phyloP scores from a whole-genome alignment of 2,797 vertebrate species.

The Melanotaenia pygmaea region DNA sequence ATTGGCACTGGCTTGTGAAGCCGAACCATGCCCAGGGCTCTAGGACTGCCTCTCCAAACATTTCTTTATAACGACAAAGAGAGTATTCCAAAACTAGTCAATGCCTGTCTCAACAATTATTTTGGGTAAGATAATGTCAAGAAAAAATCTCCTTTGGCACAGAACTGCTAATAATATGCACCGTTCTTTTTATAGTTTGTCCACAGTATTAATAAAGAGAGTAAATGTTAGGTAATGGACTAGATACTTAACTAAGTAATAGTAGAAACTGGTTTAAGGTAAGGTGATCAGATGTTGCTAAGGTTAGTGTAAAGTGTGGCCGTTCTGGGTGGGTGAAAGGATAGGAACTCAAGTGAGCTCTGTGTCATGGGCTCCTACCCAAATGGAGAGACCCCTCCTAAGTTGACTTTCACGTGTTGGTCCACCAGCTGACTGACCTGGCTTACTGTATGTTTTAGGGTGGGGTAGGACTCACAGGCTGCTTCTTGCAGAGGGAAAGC shows the following conservation, averaged over 20 bases:
- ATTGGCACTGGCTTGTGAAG: neutral
- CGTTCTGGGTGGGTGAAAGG: conserved; percentile 51
- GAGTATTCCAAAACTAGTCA: neutral
- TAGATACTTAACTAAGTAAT: neutral
- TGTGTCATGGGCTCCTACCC: conserved; percentile 58
- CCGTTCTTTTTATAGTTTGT: neutral
- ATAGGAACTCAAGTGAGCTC: conserved; percentile 59
- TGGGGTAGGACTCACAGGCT: conserved; percentile 52
- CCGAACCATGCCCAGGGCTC: neutral
- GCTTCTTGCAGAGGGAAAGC: conserved; percentile 43
- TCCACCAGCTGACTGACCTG: conserved; percentile 70
- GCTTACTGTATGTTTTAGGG: conserved; percentile 59
- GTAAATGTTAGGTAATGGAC: neutral
- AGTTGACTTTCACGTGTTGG: conserved; percentile 57
- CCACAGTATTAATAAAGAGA: neutral
- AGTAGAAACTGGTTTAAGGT: neutral
- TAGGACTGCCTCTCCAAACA: neutral
- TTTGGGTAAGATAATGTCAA: neutral
- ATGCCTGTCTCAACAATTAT: neutral
- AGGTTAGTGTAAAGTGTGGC: conserved; percentile 43
- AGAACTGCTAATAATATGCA: neutral
- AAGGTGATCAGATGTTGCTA: conserved; percentile 25
- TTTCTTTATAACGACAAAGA: neutral
- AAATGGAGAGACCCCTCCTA: conserved; percentile 67
- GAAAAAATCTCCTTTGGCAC: neutral